Evolutionary conservation across 2,888 invertebrate species (phyloP).

Genomic region (Thereva unica): DNA sequence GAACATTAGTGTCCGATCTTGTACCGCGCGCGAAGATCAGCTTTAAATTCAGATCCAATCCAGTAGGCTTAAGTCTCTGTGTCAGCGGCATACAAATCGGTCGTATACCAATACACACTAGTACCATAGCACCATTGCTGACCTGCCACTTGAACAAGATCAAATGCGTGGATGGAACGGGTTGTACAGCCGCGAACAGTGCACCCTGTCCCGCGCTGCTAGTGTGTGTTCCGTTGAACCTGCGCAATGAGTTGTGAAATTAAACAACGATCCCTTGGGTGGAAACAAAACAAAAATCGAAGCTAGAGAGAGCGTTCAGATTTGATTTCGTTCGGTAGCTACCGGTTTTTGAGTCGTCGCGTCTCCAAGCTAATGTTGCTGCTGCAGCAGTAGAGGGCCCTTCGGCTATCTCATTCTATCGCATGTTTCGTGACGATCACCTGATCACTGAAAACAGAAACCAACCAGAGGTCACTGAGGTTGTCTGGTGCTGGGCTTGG

Average conservation of each 20-base stretch:
- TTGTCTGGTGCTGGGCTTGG: slow-evolving; percentile 31
- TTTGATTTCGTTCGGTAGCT: slow-evolving; percentile 40
- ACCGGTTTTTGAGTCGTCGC: slow-evolving; percentile 38
- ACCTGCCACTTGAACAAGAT: slow-evolving; percentile 20
- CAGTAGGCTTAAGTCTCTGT: not conserved
- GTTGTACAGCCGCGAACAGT: slow-evolving; percentile 21
- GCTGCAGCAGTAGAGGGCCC: slow-evolving; percentile 13
- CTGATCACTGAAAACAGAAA: slow-evolving; percentile 8
- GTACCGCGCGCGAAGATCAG: no score
- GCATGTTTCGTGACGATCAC: slow-evolving; percentile 9
- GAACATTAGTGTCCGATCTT: no score
- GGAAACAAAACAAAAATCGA: slow-evolving; percentile 32
- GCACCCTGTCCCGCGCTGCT: slow-evolving; percentile 15
- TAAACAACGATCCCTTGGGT: slow-evolving; percentile 35
- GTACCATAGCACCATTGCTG: not conserved
- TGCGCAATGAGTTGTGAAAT: slow-evolving; percentile 39
- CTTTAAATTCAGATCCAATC: not conserved
- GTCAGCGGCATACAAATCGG: not conserved
- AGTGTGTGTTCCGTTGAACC: slow-evolving; percentile 20
- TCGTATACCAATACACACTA: slow-evolving; percentile 23
- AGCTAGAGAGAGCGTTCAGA: slow-evolving; percentile 35
- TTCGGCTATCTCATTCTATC: not conserved
- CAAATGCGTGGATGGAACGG: slow-evolving; percentile 37
- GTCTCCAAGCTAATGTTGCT: slow-evolving; percentile 17
- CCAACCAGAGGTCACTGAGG: slow-evolving; percentile 36